Evolutionary conservation across 2,113 vertebrate species (phyloP).

Genomic region (Sinocyclocheilus rhinocerous): DNA sequence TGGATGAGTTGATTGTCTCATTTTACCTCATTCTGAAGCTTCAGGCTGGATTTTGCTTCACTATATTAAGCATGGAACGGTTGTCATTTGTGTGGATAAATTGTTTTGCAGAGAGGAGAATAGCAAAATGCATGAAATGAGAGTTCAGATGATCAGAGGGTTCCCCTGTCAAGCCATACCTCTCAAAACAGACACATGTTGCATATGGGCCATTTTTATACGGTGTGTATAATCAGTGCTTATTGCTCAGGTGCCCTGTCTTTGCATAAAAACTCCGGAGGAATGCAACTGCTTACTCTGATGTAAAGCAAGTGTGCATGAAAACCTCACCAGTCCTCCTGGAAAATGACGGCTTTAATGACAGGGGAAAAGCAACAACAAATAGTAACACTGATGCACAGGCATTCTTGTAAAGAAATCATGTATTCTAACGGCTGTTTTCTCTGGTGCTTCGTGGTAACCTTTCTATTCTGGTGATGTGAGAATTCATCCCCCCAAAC

Average conservation of each 20-base stretch:
- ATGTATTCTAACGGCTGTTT: constrained; percentile 36
- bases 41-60: background rate
- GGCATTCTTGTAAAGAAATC: constrained; percentile 49
- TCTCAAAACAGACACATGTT: background rate
- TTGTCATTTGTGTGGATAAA: background rate
- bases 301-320: constrained; percentile 50
- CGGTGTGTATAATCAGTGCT: constrained; percentile 49
- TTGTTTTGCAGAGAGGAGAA: background rate
- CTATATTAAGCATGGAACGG: background rate
- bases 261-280: constrained; percentile 59
- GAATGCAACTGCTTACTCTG: constrained; percentile 48
- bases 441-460: constrained; percentile 67
- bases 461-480: constrained; percentile 62
- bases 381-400: constrained; percentile 52
- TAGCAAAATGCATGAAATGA: background rate
- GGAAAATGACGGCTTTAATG: constrained; percentile 36
- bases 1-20: constrained; percentile 42
- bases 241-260: constrained; percentile 67
- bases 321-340: constrained; percentile 50
- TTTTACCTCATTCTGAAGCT: constrained; percentile 39
- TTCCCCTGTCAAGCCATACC: constrained; percentile 54
- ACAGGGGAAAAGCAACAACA: constrained; percentile 17
- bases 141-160: background rate
- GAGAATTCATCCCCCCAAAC: constrained; percentile 51
- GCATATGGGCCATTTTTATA: constrained; percentile 21